Percentiles rank a stretch among this genome's conserved stretches.
phyloP scores from a whole-genome alignment of 1,140 invertebrate species.

The Anastatus disparis region DNA sequence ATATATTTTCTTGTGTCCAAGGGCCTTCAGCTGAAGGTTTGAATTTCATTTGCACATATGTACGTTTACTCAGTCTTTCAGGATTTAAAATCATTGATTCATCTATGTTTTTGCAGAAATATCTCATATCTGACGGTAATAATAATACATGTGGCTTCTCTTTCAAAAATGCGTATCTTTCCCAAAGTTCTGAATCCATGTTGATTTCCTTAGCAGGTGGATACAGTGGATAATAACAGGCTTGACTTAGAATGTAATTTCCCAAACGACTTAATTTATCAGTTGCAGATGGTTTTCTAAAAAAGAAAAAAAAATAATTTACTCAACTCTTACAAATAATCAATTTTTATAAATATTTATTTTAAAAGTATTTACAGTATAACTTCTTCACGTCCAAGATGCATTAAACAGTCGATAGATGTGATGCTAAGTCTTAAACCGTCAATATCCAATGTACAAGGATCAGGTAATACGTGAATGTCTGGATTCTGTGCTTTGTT shows the following conservation, averaged over 20 bases:
- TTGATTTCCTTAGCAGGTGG: slow-evolving; percentile 76
- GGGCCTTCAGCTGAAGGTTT: slow-evolving; percentile 43
- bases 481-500: slow-evolving; percentile 67
- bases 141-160: slow-evolving; percentile 84
- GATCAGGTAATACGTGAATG: slow-evolving; percentile 79
- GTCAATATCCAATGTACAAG: slow-evolving; percentile 80
- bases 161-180: slow-evolving; percentile 74
- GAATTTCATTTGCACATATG: slow-evolving; percentile 69
- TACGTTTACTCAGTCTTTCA: slow-evolving; percentile 80
- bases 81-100: slow-evolving; percentile 87
- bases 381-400: slow-evolving; percentile 83
- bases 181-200: slow-evolving; percentile 77
- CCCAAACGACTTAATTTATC: slow-evolving; percentile 79
- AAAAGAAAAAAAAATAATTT: slow-evolving; percentile 28
- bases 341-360: slow-evolving; percentile 2
- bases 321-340: too few species aligned
- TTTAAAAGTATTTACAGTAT: slow-evolving; percentile 70
- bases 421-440: slow-evolving; percentile 83
- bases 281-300: slow-evolving; percentile 52
- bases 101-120: slow-evolving; percentile 83
- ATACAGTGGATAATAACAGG: slow-evolving; percentile 84
- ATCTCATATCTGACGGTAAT: slow-evolving; percentile 84
- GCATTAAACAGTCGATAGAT: slow-evolving; percentile 84
- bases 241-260: slow-evolving; percentile 80
- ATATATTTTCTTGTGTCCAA: slow-evolving; percentile 56